Evolutionary conservation across 2,113 vertebrate species (phyloP).

Genomic region (Coptodon bakossiorum): DNA sequence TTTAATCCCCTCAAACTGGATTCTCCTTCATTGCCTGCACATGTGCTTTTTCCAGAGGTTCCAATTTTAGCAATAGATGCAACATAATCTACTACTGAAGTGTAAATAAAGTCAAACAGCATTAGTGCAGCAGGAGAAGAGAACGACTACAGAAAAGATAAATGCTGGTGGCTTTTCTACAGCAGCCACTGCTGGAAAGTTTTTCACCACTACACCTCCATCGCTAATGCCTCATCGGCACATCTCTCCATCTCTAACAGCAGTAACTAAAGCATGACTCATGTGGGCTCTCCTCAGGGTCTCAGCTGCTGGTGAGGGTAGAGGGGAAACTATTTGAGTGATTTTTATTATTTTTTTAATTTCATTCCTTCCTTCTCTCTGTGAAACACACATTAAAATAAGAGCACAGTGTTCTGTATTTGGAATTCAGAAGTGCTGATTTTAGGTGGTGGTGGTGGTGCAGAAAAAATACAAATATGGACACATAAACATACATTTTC

Average conservation of each 20-base stretch:
- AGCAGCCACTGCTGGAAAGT: slow-evolving; percentile 15
- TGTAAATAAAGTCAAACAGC: neutral
- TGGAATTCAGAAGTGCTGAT: neutral
- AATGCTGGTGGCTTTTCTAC: neutral
- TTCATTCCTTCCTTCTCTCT: neutral
- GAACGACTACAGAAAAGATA: neutral
- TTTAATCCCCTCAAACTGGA: neutral
- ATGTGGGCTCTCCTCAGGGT: slow-evolving; percentile 39
- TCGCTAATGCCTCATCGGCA: slow-evolving; percentile 32
- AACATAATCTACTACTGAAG: neutral
- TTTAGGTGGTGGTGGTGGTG: neutral
- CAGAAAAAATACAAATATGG: neutral
- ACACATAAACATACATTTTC: neutral
- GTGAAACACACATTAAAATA: neutral
- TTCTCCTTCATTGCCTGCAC: neutral
- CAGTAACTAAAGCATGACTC: slow-evolving; percentile 51
- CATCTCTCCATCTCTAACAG: slow-evolving; percentile 41
- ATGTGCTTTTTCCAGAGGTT: neutral
- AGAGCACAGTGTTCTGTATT: neutral
- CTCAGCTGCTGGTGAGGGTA: slow-evolving; percentile 40
- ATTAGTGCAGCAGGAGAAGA: neutral
- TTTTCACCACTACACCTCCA: slow-evolving; percentile 29
- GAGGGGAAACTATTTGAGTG: slow-evolving; percentile 25
- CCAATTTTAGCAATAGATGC: neutral
- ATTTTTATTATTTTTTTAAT: neutral